Evolutionary conservation across 2,113 vertebrate genomes (phyloP), one percentile per base, ranked within the genome.

Genomic region (Cryptotis parvus): DNA sequence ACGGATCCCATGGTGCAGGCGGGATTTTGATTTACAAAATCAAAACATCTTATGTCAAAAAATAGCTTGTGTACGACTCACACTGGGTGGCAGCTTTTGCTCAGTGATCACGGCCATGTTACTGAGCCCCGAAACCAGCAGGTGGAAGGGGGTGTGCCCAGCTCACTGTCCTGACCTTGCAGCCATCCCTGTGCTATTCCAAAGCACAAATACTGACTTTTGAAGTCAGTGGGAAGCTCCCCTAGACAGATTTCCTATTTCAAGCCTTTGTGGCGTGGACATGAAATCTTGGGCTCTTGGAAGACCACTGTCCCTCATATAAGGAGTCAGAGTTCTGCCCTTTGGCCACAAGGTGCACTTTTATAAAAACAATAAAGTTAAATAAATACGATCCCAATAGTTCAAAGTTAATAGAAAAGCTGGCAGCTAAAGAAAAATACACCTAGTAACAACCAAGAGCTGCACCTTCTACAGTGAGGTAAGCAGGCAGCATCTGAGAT

Each of bases 381-480:
- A 98, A 98, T 98, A 98, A 98, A 98, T 98, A 98, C 65, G 95
- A 96, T 87, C 94, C 95, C 82, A 97, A 96, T 95, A 97, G 96
- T 94, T 95, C 95, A 96, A 95, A 88, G 94, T 97, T 95, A 97
- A 96, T 89, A 98, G 96, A 98, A 97, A 97, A 98, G 92, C 80
- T 58, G 95, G 87, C 37, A 83, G 96, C 96, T 95, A 97, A 94
- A 95, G 91, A 97, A 96, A 97, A 94, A 94, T 94, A 96, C 88
- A 96, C 10, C 92, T 96, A 97, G 24, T 63, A 95, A 96, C 94
- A 96, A 97, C 83, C 81, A 75, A 86, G 91, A 96, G 90, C 14
- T 43, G 7, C 78, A 80, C 94, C 92, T 95, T 97, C 96, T 55
- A 96, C 83, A 96, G 94, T 94, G 95, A 94, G 90, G 96, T 55